Base-by-base conservation (phyloP, 2,888 invertebrate species). In the Serrognathus titanus region DNA sequence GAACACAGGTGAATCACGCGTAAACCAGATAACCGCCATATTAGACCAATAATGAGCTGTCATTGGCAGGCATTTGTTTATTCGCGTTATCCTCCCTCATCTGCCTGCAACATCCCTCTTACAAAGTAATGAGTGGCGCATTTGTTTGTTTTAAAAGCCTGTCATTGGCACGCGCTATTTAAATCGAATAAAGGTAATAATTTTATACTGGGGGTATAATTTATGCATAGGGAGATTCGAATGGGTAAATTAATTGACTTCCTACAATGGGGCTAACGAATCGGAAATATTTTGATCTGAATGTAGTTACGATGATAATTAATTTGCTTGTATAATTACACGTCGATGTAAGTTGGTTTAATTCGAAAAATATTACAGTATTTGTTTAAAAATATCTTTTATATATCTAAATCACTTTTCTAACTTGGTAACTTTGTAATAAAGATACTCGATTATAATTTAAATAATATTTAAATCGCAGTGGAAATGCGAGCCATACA, bases 1-100 rank as follows among this genome's bases (percentile, higher is more conserved):
- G 40, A 12, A 5, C 40, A 40, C 60, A 60, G 60, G 59, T 57
- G 55, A 57, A 52, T 59, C 63, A 60, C 63, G 60, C 62, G 63
- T 62, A 63, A 56, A 62, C 57, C 51, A 62, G 59, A 62, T 59
- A 59, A 58, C 57, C 60, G 55, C 50, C 59, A 53, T 59, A 62
- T 60, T 57, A 54, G 52, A 56, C 56, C 63, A 61, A 63, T 64
- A 64, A 64, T 64, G 62, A 64, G 55, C 64, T 64, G 64, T 64
- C 64, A 64, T 55, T 61, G 53, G 53, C 64, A 64, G 64, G 59
- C 52, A 53, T 58, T 54, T 53, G 58, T 54, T 58, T 56, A 56
- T 40, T 41, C 51, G 40, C 56, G 52, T 56, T 51, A 52, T 39
- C 52, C 20, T 52, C 41, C 56, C 47, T 41, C 47, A 48, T 41